Evolutionary conservation across 1,140 invertebrate species (phyloP), one percentile per base, ranked within the genome.

Genomic region (Tetragnatha versicolor): DNA sequence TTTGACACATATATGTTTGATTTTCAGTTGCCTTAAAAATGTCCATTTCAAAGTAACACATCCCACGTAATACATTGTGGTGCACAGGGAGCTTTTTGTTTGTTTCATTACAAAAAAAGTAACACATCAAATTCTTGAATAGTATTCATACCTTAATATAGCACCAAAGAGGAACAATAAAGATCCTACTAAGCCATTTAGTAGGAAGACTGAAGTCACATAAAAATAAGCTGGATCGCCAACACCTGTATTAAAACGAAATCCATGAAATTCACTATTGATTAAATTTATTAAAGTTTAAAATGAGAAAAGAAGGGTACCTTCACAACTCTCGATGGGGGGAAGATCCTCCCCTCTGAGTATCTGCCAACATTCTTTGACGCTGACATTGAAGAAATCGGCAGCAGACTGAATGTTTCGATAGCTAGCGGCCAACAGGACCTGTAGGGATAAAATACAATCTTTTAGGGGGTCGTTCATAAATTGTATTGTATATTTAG

Each of bases 201-300:
- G 86, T 33, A 87, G 81, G 89, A 93, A 93, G 1, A 92, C 89
- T 9, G 87, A 87, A 81, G 91, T 89, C 49, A 93, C 83, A 84
- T 94, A 94, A 86, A 93, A 94, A 83, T 92, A 91, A 47, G 91
- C 87, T 2, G 92, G 92, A 68, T 93, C 91, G 10, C 90, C 90
- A 5, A 93, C 81, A n/a, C 92, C 87, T 86, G 80, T 7, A 66
- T 45, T 4, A 39, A 53, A 22, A 14, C 22, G 3, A 63, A 25
- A 66, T 7, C 88, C 82, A 91, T 89, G 49, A 92, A 60, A 7
- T 17, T 47, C 3, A 12, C 9, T 27, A 58, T 22, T 58, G 7
- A 47, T 58, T 27, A 27, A 6, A 29, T 47, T 47, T 47, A 47
- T 2, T 17, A 47, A 47, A 20, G 20, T 47, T 47, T 17, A 47